Percentiles rank a stretch among this genome's conserved stretches.
phyloP scores from a whole-genome alignment of 1,140 invertebrate genomes.

The Charaxes varanes region DNA sequence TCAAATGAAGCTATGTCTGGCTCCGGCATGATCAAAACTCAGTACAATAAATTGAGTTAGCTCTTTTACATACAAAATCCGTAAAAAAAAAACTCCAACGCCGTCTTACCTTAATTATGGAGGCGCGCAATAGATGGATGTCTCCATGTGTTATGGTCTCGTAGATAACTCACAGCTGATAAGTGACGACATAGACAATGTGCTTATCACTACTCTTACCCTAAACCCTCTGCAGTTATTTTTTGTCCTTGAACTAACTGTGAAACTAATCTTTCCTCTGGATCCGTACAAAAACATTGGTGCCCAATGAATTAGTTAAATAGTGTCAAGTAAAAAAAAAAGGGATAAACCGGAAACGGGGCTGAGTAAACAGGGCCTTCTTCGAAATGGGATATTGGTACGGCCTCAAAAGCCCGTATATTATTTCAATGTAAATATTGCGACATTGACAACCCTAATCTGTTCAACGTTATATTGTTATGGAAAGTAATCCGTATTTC shows the following conservation, averaged over 20 bases:
- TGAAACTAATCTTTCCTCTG: neutral
- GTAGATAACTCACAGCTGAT: neutral
- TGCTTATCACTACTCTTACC: too few relatives aligned
- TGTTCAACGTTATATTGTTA: slow-evolving; percentile 1
- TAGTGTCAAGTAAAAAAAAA: slow-evolving; percentile 26
- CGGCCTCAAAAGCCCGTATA: slow-evolving; percentile 18
- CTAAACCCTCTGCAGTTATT: neutral
- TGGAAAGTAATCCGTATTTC: slow-evolving; percentile 8
- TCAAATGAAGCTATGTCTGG: too few relatives aligned
- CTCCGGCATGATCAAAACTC: too few relatives aligned
- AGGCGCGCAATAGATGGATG: too few relatives aligned
- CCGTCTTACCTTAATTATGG: too few relatives aligned
- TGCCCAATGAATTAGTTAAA: slow-evolving; percentile 19
- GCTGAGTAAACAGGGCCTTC: slow-evolving; percentile 45
- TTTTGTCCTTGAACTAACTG: neutral
- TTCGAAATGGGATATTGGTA: slow-evolving; percentile 34
- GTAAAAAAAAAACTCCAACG: too few relatives aligned
- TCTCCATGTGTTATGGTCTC: neutral
- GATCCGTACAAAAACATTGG: slow-evolving; percentile 14
- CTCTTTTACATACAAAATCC: too few relatives aligned
- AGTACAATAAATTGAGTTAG: too few relatives aligned
- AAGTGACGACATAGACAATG: too few relatives aligned
- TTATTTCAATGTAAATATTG: slow-evolving; percentile 22
- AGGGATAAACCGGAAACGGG: slow-evolving; percentile 40
- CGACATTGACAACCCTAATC: slow-evolving; percentile 16